Percentiles rank a stretch among this genome's conserved stretches.
phyloP scores from a whole-genome alignment of 2,888 invertebrate species.

The Tachina fera region DNA sequence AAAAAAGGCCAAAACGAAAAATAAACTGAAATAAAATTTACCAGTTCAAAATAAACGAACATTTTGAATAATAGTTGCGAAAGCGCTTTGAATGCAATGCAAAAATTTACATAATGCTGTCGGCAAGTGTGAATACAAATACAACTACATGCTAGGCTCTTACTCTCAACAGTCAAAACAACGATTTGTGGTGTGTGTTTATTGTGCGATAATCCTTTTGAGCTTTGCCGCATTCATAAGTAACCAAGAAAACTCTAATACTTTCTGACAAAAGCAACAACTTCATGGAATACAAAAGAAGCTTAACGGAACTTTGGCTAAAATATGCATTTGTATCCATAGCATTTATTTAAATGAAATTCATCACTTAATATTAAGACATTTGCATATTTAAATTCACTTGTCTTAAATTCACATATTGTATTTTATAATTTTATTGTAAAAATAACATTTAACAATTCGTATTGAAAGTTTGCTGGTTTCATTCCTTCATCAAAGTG shows the following conservation, averaged over 20 bases:
- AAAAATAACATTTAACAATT: not conserved
- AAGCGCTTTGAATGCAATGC: conserved; percentile 72
- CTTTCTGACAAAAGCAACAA: conserved; percentile 39
- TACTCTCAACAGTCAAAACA: conserved; percentile 8
- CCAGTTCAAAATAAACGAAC: conserved; percentile 64
- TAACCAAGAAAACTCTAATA: conserved; percentile 53
- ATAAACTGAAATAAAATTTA: conserved; percentile 32
- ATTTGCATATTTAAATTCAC: not conserved
- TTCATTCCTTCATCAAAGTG: not conserved
- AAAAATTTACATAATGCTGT: conserved; percentile 77
- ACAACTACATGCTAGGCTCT: conserved; percentile 3
- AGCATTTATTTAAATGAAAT: conserved; percentile 24
- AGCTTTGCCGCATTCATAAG: conserved; percentile 78
- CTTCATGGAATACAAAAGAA: conserved; percentile 43
- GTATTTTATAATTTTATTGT: not conserved
- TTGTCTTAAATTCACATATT: not conserved
- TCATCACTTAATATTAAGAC: conserved; percentile 6
- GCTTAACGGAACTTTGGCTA: conserved; percentile 60
- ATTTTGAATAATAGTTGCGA: conserved; percentile 78
- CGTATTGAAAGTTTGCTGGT: not conserved
- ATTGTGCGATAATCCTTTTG: conserved; percentile 78
- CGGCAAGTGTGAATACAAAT: conserved; percentile 65
- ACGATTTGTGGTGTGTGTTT: conserved; percentile 57
- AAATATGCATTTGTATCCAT: conserved; percentile 1
- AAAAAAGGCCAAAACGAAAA: conserved; percentile 25